Conservation (phyloP, 2,113 vertebrate species). For the Vanacampus margaritifer region DNA sequence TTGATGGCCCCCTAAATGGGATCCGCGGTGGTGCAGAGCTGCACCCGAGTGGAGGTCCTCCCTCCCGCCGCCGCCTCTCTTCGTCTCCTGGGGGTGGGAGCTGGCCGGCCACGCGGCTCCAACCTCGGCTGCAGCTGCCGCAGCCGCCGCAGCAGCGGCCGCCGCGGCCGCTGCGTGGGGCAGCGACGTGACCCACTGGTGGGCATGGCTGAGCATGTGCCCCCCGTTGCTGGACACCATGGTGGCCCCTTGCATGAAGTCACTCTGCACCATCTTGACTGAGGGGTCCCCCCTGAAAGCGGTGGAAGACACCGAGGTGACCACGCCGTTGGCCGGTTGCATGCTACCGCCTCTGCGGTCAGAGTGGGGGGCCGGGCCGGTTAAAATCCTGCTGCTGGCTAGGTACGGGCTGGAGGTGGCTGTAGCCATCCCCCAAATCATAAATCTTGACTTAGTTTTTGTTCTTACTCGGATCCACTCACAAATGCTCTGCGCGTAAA, state of each 20-base stretch:
- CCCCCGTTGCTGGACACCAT: constrained; percentile 91
- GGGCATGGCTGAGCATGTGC: constrained; percentile 91
- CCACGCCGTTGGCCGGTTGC: constrained; percentile 81
- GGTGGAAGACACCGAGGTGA: constrained; percentile 78
- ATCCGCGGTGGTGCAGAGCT: constrained; percentile 81
- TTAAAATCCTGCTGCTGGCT: constrained; percentile 83
- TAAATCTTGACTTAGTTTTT: constrained; percentile 44
- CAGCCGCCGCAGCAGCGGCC: constrained; percentile 80
- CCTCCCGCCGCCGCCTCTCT: constrained; percentile 73
- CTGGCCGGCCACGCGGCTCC: constrained; percentile 84
- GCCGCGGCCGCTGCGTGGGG: constrained; percentile 88
- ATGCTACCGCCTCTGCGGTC: constrained; percentile 82
- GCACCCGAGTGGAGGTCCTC: constrained; percentile 85
- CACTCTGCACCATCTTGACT: constrained; percentile 91
- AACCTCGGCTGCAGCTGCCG: constrained; percentile 71
- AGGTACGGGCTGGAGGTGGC: constrained; percentile 90
- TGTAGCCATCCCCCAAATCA: constrained; percentile 83
- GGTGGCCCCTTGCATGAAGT: constrained; percentile 92
- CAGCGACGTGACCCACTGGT: constrained; percentile 93
- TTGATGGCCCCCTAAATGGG: constrained; percentile 82
- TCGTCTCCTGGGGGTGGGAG: constrained; percentile 82
- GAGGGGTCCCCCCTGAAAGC: constrained; percentile 86
- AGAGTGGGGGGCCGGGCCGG: constrained; percentile 84
- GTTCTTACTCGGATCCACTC: constrained; percentile 59
- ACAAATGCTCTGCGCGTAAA: constrained; percentile 35